phyloP scores from a whole-genome alignment of 1,140 invertebrate species.

The Maconellicoccus hirsutus region DNA sequence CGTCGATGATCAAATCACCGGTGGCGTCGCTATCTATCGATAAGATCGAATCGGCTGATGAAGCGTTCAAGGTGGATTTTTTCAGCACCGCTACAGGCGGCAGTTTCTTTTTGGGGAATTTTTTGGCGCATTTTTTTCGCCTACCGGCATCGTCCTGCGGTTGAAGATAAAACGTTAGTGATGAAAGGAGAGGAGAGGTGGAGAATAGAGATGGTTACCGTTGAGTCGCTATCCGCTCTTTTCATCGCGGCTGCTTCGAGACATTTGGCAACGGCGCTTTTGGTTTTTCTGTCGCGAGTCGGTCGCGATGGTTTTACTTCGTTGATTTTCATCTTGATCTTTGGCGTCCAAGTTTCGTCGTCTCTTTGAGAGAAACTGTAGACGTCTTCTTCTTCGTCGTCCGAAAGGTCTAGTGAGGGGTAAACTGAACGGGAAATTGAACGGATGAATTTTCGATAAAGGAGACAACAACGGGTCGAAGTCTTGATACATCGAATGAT shows the following conservation, averaged over 20 bases:
- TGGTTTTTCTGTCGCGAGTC: background rate
- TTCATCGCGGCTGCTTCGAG: background rate
- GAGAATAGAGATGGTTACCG: background rate
- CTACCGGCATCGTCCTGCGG: background rate
- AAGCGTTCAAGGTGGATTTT: background rate
- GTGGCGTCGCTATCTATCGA: background rate
- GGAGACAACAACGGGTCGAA: too few species aligned
- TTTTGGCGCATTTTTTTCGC: background rate
- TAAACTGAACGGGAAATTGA: background rate
- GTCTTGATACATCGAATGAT: too few species aligned
- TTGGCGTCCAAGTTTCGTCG: slow-evolving; percentile 14
- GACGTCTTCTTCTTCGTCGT: slow-evolving; percentile 11
- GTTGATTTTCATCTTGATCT: slow-evolving; percentile 18
- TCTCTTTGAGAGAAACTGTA: slow-evolving; percentile 12
- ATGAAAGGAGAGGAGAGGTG: too few species aligned
- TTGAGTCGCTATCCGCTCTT: background rate
- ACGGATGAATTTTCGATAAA: too few species aligned
- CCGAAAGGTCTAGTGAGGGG: background rate
- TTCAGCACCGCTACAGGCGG: background rate
- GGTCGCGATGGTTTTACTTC: background rate
- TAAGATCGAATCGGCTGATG: background rate
- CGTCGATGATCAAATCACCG: background rate
- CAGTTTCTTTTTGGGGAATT: background rate
- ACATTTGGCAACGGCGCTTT: slow-evolving; percentile 4
- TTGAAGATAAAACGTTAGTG: too few species aligned